Percentiles rank a stretch among this genome's conserved stretches.
Evolutionary conservation across 2,797 vertebrate genomes (phyloP).

Genomic region (Sebastes kiyomatsui): DNA sequence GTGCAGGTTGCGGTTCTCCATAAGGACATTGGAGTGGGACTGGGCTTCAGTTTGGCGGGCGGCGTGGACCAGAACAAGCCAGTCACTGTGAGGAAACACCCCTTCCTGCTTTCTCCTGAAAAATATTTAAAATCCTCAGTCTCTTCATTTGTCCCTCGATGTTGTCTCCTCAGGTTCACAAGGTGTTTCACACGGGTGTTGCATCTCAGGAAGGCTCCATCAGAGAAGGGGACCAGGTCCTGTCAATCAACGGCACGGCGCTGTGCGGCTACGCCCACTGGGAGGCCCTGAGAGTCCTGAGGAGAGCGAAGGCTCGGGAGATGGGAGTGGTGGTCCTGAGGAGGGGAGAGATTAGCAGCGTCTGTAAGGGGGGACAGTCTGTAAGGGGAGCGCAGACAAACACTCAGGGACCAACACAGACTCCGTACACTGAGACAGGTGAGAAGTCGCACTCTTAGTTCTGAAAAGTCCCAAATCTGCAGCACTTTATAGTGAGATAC

Average conservation of each 20-base stretch:
- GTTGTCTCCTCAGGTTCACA: conserved; percentile 79
- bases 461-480: background rate
- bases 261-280: conserved; percentile 74
- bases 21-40: conserved; percentile 83
- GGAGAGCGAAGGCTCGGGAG: conserved; percentile 66
- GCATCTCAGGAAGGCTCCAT: conserved; percentile 84
- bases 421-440: conserved; percentile 58
- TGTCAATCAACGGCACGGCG: conserved; percentile 85
- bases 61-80: conserved; percentile 86
- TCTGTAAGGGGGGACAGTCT: background rate
- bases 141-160: background rate
- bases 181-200: conserved; percentile 79
- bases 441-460: conserved; percentile 12
- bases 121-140: background rate
- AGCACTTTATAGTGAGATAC: background rate
- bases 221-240: conserved; percentile 77
- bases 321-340: conserved; percentile 85
- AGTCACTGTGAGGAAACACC: conserved; percentile 77
- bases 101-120: background rate
- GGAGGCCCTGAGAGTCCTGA: conserved; percentile 80
- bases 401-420: conserved; percentile 16
- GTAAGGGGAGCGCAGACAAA: conserved; percentile 17
- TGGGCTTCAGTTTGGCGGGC: conserved; percentile 87
- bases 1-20: conserved; percentile 87
- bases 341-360: conserved; percentile 38